A percentile compares a stretch with the other conserved stretches of the same genome.
These are phyloP conservation scores for Zaprionus taronus DNA, from an alignment of 1,140 invertebrate species.

Conservation along the genomic window DNA sequence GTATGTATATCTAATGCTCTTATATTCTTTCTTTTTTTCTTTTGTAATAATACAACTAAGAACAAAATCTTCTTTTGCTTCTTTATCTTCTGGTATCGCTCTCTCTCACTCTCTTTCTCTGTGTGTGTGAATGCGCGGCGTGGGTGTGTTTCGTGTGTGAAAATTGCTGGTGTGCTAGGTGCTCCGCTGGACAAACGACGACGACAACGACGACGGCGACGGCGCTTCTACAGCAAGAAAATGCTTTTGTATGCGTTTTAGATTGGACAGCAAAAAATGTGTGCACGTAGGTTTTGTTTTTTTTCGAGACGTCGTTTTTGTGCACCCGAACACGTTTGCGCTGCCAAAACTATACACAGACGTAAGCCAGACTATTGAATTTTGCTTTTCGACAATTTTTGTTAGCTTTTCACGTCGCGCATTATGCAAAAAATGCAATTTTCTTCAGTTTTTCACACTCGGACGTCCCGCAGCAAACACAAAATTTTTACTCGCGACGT, in stretches of 20 bases:
- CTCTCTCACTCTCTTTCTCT: conserved; percentile 1
- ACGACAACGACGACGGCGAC: conserved; percentile 33
- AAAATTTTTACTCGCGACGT: conserved; percentile 68
- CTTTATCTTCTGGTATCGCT: conserved; percentile 60
- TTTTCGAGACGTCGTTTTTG: conserved; percentile 78
- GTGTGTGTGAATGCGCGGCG: conserved; percentile 23
- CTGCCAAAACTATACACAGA: conserved; percentile 70
- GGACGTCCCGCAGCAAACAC: conserved; percentile 68
- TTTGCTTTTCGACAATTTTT: conserved; percentile 77
- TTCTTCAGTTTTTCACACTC: conserved; percentile 78
- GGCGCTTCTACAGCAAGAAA: conserved; percentile 68
- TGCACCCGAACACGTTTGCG: conserved; percentile 73
- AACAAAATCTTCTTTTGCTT: conserved; percentile 76
- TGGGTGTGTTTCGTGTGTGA: conserved; percentile 59
- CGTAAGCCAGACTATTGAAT: conserved; percentile 72
- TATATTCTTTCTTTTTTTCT: conserved; percentile 30
- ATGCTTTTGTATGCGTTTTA: conserved; percentile 79
- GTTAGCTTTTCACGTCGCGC: conserved; percentile 79
- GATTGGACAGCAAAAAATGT: conserved; percentile 75
- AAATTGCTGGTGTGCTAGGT: conserved; percentile 58
- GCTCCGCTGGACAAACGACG: conserved; percentile 68
- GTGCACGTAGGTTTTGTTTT: conserved; percentile 70
- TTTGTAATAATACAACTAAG: conserved; percentile 70
- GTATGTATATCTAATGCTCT: conserved; percentile 62
- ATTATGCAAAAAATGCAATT: conserved; percentile 84